Evolutionary conservation across 2,888 invertebrate genomes (phyloP), one percentile per base, ranked within the genome.

Genomic region (Macropis europaea): DNA sequence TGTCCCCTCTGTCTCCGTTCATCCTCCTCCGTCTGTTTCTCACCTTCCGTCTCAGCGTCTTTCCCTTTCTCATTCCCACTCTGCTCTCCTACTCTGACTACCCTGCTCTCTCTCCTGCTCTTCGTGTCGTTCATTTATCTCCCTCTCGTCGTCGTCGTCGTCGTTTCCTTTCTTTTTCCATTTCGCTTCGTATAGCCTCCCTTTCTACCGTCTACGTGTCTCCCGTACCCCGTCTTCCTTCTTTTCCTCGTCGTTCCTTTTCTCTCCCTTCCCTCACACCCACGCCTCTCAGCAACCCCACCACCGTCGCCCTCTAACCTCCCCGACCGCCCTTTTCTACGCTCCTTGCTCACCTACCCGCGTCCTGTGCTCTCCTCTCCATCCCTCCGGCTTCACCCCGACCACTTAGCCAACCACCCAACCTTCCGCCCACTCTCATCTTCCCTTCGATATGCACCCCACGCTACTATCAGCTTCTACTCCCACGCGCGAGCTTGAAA

Each of bases 371-470:
- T 15, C 40, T 19, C 45, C 28, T 19, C 40, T 36, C 9, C 45
- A 22, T 34, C 13, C 24, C 7, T 47, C 53, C 22, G 57, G 17
- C 57, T 43, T 40, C n/a, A n/a, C n/a, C n/a, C 66, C 47, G 50
- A 50, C 71, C 66, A 61, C 72, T 82, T 72, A 64, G 53, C 71
- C 72, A 19, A 66, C 59, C 50, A 60, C 56, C 72, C 53, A 63
- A 62, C 63, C 66, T 62, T 59, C 64, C 74, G 61, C 68, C 60
- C 71, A 69, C 67, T 82, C 82, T 77, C 77, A 77, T 83, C 83
- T 82, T 82, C 73, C 66, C 83, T 80, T 73, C 82, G 82, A 78
- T 80, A 78, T 80, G 78, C 82, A 82, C 83, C 80, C 82, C 82
- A 78, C 71, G 74, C 76, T 76, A 70, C 82, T 83, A 80, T 80